Base-by-base conservation (phyloP, 2,888 invertebrate genomes). In the Synanthedon vespiformis region DNA sequence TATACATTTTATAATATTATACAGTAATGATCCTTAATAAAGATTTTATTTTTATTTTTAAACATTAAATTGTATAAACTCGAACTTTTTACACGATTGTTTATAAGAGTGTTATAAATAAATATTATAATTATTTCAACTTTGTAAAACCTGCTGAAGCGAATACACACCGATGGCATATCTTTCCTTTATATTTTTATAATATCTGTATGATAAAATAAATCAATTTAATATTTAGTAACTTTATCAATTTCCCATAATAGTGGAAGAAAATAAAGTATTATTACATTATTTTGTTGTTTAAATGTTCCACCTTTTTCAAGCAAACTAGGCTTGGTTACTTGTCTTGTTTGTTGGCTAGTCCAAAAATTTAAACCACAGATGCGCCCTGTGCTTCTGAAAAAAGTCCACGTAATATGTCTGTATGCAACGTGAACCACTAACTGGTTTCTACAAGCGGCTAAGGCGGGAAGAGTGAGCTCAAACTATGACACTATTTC, bases 231-330 rank as follows among this genome's bases (percentile, higher is more conserved):
- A 67, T 65, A 64, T 63, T 67, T 77, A 76, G 72, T 65, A 67
- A 67, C 68, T 68, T 68, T 68, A 72, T 74, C 62, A 66, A 69
- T 70, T 74, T 70, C 65, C 72, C 72, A 71, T 72, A 68, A 66
- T 72, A 73, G 67, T 70, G 69, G 67, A 73, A 67, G 73, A 71
- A 78, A 74, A 77, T 77, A 71, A 79, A 76, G 73, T 76, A 77
- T 77, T 73, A 76, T 72, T 74, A 75, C 65, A 74, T 65, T 62
- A 67, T 44, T 18, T 51, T 11, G 11, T 16, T 47, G n/a, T 27
- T 44, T 44, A 13, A 44, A 44, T 44, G 34, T 34, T 34, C 10
- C 0, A 34, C 34, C 34, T 10, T 34, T 34, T 34, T 34, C 6
- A 34, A 10, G 10, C 10, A 34, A 34, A 10, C 34, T n/a, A n/a